These are phyloP conservation scores for Diadumene lineata DNA, from an alignment of 92 coral and sea anemone species.

Conservation along the genomic window DNA sequence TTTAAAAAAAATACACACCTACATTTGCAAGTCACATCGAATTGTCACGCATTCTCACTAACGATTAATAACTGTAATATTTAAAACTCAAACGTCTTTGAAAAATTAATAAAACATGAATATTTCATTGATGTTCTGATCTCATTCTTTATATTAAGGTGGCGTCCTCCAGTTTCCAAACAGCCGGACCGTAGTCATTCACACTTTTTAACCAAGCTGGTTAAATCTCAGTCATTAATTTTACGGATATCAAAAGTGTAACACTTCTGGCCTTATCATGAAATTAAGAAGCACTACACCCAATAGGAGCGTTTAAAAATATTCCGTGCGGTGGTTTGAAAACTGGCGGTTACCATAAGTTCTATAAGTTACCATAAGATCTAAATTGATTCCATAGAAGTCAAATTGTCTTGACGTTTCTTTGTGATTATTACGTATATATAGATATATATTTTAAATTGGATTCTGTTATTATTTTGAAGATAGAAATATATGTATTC, in stretches of 20 bases:
- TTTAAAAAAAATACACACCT: background rate
- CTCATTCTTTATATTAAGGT: background rate
- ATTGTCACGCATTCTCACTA: background rate
- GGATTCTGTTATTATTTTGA: background rate
- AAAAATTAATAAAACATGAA: background rate
- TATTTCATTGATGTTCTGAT: background rate
- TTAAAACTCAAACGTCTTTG: background rate
- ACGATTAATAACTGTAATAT: background rate
- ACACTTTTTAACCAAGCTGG: too few relatives aligned
- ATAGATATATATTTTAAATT: slow-evolving; percentile 4
- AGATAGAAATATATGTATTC: background rate
- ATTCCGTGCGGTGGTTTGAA: background rate
- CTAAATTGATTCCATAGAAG: slow-evolving; percentile 1
- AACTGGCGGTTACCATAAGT: too few relatives aligned
- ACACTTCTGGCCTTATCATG: too few relatives aligned
- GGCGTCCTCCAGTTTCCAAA: too few relatives aligned
- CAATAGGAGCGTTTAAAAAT: too few relatives aligned
- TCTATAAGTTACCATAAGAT: too few relatives aligned
- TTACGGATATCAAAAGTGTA: too few relatives aligned
- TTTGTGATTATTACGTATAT: background rate
- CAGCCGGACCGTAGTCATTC: too few relatives aligned
- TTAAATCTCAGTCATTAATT: too few relatives aligned
- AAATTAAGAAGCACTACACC: too few relatives aligned
- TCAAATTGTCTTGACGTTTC: slow-evolving; percentile 35
- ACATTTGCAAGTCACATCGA: background rate